Conservation (phyloP, 2,797 vertebrate species). For the Syngnathus rostellatus region DNA sequence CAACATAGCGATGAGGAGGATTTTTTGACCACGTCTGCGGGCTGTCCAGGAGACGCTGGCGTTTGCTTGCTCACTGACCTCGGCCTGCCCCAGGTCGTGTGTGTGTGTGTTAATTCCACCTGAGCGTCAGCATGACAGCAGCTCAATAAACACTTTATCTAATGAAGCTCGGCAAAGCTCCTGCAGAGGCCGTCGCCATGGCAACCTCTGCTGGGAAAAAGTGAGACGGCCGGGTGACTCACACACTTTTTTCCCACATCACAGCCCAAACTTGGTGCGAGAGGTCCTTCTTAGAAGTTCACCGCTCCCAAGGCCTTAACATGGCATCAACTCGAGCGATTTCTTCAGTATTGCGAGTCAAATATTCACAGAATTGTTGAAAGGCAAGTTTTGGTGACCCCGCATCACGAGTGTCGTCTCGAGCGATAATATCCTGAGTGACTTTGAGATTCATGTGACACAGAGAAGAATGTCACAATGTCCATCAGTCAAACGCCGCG, state of each 20-base stretch:
- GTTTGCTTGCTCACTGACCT: neutral
- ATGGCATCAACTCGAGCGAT: too few relatives aligned
- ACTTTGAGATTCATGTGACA: too few relatives aligned
- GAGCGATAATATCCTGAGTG: too few relatives aligned
- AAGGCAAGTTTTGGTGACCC: too few relatives aligned
- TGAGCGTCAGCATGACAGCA: constrained; percentile 12
- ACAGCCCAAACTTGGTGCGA: neutral
- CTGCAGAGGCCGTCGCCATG: constrained; percentile 26
- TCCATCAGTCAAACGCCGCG: too few relatives aligned
- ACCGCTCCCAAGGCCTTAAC: neutral
- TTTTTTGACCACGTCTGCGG: neutral
- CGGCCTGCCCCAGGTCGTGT: too few relatives aligned
- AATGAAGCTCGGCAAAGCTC: constrained; percentile 34
- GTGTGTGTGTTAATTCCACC: constrained; percentile 21
- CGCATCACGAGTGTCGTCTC: too few relatives aligned
- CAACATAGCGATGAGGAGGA: neutral
- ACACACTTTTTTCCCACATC: neutral
- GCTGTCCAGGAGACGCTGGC: neutral
- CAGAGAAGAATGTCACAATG: neutral
- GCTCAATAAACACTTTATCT: constrained; percentile 44
- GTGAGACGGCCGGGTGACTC: constrained; percentile 11
- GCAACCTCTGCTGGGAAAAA: constrained; percentile 10
- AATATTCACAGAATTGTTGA: too few relatives aligned
- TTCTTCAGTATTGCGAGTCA: too few relatives aligned
- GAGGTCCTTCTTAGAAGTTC: neutral